phyloP scores from a whole-genome alignment of 2,113 vertebrate species.

The Tenebrosternarchus preto region DNA sequence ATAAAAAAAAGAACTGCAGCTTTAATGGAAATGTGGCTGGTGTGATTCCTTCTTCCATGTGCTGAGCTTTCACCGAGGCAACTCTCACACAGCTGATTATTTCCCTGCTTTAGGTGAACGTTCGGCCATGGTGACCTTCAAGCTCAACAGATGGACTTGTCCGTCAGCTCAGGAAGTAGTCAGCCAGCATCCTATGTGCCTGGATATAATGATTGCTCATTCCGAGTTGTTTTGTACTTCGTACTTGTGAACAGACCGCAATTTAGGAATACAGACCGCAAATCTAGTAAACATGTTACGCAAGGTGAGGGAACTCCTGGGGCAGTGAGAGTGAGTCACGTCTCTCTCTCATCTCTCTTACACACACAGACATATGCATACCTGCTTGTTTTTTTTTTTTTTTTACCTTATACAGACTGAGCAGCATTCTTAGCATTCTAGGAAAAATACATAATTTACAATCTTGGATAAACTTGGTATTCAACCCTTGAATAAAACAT shows the following conservation, averaged over 20 bases:
- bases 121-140: constrained; percentile 37
- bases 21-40: background rate
- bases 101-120: constrained; percentile 34
- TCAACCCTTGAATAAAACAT: background rate
- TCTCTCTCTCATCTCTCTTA: background rate
- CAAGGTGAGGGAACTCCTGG: background rate
- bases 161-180: constrained; percentile 21
- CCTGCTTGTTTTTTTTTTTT: too few relatives aligned
- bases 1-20: background rate
- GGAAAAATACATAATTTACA: background rate
- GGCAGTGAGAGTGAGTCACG: background rate
- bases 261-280: background rate
- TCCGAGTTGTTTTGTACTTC: background rate
- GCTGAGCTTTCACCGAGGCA: constrained; percentile 25
- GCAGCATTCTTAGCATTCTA: background rate
- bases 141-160: constrained; percentile 13
- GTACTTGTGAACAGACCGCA: background rate
- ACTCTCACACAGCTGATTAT: constrained; percentile 20
- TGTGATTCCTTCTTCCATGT: background rate
- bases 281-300: background rate
- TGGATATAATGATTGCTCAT: background rate
- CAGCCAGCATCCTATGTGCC: background rate
- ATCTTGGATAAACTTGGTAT: too few relatives aligned
- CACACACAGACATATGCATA: background rate
- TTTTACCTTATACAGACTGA: background rate